Conservation (phyloP, 2,113 vertebrate genomes). For the Saimiri boliviensis region DNA sequence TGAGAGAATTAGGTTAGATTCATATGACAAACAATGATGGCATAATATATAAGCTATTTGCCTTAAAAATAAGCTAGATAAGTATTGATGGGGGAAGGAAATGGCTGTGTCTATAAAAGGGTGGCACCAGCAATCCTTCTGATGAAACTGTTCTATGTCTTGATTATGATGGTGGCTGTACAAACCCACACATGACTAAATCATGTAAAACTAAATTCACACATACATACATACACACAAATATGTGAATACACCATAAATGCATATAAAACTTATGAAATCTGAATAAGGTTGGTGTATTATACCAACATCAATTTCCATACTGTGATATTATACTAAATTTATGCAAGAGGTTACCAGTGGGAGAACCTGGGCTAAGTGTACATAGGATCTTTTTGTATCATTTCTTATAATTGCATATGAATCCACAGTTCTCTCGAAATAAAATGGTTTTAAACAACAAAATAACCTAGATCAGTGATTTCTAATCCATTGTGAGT, state of each 20-base stretch:
- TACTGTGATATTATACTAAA: background rate
- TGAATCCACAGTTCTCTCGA: background rate
- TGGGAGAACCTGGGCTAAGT: background rate
- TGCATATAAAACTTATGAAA: background rate
- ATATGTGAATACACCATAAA: background rate
- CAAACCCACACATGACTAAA: background rate
- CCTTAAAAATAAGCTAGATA: background rate
- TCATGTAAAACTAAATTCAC: background rate
- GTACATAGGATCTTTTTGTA: background rate
- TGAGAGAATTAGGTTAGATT: background rate
- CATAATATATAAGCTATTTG: background rate
- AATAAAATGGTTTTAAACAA: conserved; percentile 5
- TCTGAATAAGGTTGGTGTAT: background rate
- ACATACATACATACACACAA: background rate
- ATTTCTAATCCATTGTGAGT: background rate
- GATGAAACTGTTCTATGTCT: background rate
- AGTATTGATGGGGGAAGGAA: background rate
- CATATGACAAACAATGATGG: background rate
- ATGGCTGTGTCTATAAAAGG: background rate
- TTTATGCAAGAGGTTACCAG: background rate
- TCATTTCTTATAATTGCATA: background rate
- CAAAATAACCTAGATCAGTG: background rate
- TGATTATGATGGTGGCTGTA: background rate
- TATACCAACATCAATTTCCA: background rate
- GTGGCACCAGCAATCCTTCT: background rate